phyloP scores from a whole-genome alignment of 1,140 invertebrate genomes.

The Heliconius hermathena region DNA sequence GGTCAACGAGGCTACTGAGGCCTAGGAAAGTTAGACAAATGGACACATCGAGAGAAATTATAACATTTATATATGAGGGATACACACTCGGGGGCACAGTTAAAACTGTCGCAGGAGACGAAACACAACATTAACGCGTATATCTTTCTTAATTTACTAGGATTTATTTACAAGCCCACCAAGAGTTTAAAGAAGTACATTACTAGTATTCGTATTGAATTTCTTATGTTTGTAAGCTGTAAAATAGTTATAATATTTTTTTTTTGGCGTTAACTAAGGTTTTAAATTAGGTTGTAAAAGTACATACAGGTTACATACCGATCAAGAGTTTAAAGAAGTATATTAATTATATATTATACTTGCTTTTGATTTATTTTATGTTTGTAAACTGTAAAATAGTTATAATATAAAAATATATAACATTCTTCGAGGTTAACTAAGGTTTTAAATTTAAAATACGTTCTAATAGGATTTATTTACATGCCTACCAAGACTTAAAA shows the following conservation, averaged over 20 bases:
- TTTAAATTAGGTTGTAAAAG: too few species aligned
- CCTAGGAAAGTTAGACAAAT: conserved; percentile 45
- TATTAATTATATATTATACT: too few species aligned
- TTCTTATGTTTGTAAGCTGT: not conserved
- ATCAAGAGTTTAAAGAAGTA: too few species aligned
- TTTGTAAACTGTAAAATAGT: not conserved
- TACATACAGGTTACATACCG: too few species aligned
- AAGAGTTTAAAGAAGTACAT: not conserved
- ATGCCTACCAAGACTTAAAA: too few species aligned
- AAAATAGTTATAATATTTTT: too few species aligned
- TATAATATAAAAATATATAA: too few species aligned
- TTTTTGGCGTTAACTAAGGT: too few species aligned
- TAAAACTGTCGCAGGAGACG: not conserved
- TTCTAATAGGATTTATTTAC: too few species aligned
- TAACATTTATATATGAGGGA: conserved; percentile 30
- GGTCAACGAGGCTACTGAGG: conserved; percentile 49
- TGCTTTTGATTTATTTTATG: not conserved
- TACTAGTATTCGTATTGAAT: not conserved
- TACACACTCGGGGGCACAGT: conserved; percentile 12
- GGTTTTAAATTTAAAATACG: too few species aligned
- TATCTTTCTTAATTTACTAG: not conserved
- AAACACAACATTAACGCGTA: not conserved
- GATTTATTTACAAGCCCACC: not conserved
- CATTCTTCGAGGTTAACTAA: too few species aligned
- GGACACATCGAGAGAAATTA: conserved; percentile 43